Percentiles rank a stretch among this genome's conserved stretches.
Evolutionary conservation across 2,888 invertebrate species (phyloP).

Genomic region (Thymelicus lineola): DNA sequence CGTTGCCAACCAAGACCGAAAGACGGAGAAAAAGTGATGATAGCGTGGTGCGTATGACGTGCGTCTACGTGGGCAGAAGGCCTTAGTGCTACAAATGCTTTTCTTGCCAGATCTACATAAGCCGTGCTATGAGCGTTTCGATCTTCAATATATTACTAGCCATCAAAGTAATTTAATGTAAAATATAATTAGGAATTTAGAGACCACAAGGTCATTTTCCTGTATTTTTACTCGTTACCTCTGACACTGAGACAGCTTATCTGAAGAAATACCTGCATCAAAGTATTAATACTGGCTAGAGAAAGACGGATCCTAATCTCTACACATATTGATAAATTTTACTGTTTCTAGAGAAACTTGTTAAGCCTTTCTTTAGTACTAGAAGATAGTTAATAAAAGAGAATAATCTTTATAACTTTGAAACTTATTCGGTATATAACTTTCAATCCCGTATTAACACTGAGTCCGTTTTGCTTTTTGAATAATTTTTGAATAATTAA

Average conservation of each 20-base stretch:
- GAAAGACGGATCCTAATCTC: constrained; percentile 1
- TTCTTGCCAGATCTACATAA: too few relatives aligned
- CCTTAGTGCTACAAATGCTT: too few relatives aligned
- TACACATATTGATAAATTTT: neutral
- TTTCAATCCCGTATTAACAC: neutral
- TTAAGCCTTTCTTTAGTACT: neutral
- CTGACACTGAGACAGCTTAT: constrained; percentile 27
- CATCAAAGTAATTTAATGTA: too few relatives aligned
- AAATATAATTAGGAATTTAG: too few relatives aligned
- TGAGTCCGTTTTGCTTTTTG: neutral
- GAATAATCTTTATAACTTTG: neutral
- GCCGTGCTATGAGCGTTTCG: too few relatives aligned
- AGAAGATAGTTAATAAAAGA: neutral
- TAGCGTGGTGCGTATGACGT: too few relatives aligned
- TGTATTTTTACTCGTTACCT: neutral
- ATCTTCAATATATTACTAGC: too few relatives aligned
- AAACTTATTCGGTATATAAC: neutral
- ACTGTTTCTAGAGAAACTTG: constrained; percentile 2
- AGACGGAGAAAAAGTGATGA: too few relatives aligned
- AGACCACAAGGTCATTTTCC: neutral
- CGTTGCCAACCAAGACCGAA: too few relatives aligned
- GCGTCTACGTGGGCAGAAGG: too few relatives aligned
- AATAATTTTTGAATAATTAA: too few relatives aligned
- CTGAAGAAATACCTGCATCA: neutral
- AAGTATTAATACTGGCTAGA: neutral